A percentile compares a stretch with the other conserved stretches of the same genome.
Evolutionary conservation across 2,113 vertebrate species (phyloP).

Genomic region (Hepsetus odoe): DNA sequence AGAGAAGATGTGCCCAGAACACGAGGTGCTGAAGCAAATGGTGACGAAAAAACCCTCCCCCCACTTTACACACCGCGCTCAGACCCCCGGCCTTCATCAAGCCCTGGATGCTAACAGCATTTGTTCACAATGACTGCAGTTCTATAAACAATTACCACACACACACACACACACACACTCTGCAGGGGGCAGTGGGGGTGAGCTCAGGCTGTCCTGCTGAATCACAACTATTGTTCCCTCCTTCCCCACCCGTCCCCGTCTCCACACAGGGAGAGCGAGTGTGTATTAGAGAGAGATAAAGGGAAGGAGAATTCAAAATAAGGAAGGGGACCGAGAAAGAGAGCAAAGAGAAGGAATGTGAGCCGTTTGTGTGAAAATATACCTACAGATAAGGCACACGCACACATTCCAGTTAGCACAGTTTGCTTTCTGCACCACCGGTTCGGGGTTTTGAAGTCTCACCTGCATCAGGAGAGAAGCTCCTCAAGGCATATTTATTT

Average conservation of each 20-base stretch:
- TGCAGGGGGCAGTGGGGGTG: conserved; percentile 35
- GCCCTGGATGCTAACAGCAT: conserved; percentile 49
- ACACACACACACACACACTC: conserved; percentile 15
- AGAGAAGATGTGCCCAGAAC: not conserved
- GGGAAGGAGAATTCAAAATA: conserved; percentile 19
- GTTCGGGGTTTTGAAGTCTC: too few relatives aligned
- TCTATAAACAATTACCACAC: conserved; percentile 50
- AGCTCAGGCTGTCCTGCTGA: conserved; percentile 46
- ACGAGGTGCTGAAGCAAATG: not conserved
- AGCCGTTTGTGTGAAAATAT: not conserved
- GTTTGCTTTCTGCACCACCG: not conserved
- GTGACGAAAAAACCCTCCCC: not conserved
- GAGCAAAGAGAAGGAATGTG: not conserved
- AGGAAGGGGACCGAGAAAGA: not conserved
- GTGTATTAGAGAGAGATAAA: conserved; percentile 7
- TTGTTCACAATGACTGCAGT: conserved; percentile 51
- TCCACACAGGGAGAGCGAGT: conserved; percentile 18
- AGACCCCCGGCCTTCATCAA: conserved; percentile 22
- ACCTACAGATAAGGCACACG: conserved; percentile 8
- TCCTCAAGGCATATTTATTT: too few relatives aligned
- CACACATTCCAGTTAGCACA: not conserved
- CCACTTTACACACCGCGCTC: not conserved
- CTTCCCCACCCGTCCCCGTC: conserved; percentile 40
- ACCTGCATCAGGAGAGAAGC: too few relatives aligned
- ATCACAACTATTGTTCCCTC: conserved; percentile 52